Evolutionary conservation across 2,888 invertebrate species (phyloP), one percentile per base, ranked within the genome.

Genomic region (Drosophila eohydei): DNA sequence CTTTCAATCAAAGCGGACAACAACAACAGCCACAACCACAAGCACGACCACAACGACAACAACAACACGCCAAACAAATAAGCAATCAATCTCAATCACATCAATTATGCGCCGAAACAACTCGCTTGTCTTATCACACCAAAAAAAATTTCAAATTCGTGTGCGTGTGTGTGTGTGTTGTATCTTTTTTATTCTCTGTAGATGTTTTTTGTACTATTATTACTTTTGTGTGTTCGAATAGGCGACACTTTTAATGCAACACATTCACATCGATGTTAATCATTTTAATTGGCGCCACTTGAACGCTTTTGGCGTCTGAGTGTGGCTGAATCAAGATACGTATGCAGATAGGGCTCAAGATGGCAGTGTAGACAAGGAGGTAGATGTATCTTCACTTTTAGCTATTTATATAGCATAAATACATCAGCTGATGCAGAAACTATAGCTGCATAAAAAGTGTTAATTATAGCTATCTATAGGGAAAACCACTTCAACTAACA

Each of bases 21-120:
- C 32, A 5, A 12, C 40, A 14, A 36, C n/a, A 36, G n/a, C n/a
- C n/a, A n/a, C n/a, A n/a, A n/a, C n/a, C n/a, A n/a, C n/a, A n/a
- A n/a, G n/a, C n/a, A 21, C 21, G 1, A 21, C 21, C 21, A 21
- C 21, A 21, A 21, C 21, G 21, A 21, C 21, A 21, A 21, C 21
- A 21, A 1, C 2, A 14, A 3, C 62, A 71, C 28, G 7, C n/a
- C 54, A 78, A 86, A 81, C 83, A 88, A 83, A 89, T 81, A 84
- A 88, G 85, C 83, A 89, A 84, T 84, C 84, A 84, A 84, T 81
- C 89, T 84, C 88, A 89, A 84, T 89, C 89, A 89, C 84, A 89
- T 89, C 84, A 88, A 84, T 84, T 83, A 89, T 89, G 88, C 84
- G 87, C 70, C 63, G 52, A 52, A 52, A 38, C 52, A 36, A 38